phyloP scores from a whole-genome alignment of 2,113 vertebrate species.

The Cavia porcellus region DNA sequence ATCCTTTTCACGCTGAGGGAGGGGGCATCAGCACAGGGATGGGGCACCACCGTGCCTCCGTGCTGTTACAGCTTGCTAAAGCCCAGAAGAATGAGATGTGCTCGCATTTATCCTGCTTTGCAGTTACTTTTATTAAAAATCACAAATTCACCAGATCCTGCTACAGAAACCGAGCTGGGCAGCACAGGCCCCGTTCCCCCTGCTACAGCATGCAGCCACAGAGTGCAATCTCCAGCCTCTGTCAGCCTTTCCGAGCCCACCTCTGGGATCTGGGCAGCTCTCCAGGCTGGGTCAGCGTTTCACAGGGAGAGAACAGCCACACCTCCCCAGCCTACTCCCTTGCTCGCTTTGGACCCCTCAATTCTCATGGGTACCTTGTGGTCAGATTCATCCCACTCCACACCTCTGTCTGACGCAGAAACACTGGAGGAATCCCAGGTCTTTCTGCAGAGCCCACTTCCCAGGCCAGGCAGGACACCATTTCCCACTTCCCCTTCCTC shows the following conservation, averaged over 20 bases:
- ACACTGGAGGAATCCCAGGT: background rate
- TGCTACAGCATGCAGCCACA: background rate
- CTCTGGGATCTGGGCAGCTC: background rate
- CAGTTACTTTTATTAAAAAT: constrained; percentile 8
- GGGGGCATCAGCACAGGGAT: too few species aligned
- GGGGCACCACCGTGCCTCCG: accelerated
- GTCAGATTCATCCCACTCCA: background rate
- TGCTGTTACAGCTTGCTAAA: accelerated
- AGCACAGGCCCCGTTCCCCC: background rate
- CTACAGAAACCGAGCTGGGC: background rate
- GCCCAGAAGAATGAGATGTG: background rate
- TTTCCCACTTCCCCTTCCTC: background rate
- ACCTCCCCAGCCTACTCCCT: background rate
- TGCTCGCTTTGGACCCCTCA: background rate
- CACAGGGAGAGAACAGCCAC: background rate
- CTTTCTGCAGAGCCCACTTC: background rate
- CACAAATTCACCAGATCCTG: background rate
- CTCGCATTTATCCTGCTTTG: background rate
- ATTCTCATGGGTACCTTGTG: background rate
- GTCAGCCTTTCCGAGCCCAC: background rate
- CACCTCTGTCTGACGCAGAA: background rate
- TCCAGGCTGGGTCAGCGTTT: background rate
- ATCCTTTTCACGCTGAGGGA: background rate
- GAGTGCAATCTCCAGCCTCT: background rate
- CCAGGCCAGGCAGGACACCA: background rate